Evolutionary conservation across 2,113 vertebrate genomes (phyloP), one percentile per base, ranked within the genome.

Genomic region (Rhizomys pruinosus): DNA sequence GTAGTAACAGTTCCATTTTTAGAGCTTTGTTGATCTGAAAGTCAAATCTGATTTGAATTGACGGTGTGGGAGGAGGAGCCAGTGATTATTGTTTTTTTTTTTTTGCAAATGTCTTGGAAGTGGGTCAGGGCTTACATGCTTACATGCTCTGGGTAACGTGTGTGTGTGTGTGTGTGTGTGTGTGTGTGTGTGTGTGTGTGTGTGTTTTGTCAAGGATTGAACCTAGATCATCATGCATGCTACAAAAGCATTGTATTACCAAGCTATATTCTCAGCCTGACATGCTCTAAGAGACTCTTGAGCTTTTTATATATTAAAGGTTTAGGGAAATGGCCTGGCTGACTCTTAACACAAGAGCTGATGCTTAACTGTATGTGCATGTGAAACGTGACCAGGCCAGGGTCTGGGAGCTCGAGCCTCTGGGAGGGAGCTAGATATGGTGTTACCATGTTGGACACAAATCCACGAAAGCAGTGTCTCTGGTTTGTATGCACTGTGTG

Each of bases 31-130:
- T 39, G 34, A 4, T 20, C 68, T 61, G n/a, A 55, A 76, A 68
- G 37, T 25, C 59, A 47, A 11, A 2, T 22, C 11, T 59, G 15
- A 19, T 55, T 42, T 47, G 52, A 71, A 5, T 37, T 17, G 20
- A 44, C 37, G 27, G 63, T 42, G 25, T 37, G 39, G 12, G 61
- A 44, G 59, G 12, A 68, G 42, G 55, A 17, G 19, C 47, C 52
- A 3, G 20, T n/a, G n/a, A 3, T 6, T 34, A 2, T 17, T 34
- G 12, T 34, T 22, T 1, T 4, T 1, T 4, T 1, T 22, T 32
- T 44, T 55, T 42, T 52, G 37, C 22, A 32, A 9, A 19, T 7
- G 8, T 12, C 16, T 0, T 17, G 15, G 7, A 11, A 3, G 13
- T 22, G 87, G 52, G 23, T 73, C 34, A 10, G 59, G 37, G 68